Percentiles rank a stretch among this genome's conserved stretches.
Conservation (phyloP, 2,888 invertebrate genomes). For the Rhodophaea formosa region DNA sequence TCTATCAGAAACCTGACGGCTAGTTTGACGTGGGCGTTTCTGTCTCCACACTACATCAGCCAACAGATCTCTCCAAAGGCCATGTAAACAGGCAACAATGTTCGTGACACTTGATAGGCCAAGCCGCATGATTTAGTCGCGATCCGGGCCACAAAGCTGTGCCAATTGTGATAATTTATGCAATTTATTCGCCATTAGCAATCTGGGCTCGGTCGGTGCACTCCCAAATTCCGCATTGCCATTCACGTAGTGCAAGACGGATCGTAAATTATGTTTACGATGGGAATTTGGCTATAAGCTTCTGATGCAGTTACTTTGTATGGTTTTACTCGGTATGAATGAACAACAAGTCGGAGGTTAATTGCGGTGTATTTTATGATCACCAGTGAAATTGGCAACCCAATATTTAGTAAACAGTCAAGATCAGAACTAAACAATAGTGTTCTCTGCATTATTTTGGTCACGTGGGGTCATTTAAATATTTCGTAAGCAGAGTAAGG, state of each 20-base stretch:
- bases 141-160: constrained; percentile 9
- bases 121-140: constrained; percentile 21
- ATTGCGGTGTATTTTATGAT: background rate
- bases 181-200: constrained; percentile 19
- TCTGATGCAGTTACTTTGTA: background rate
- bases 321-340: background rate
- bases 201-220: constrained; percentile 18
- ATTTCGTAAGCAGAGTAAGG: too few species aligned
- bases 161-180: constrained; percentile 20
- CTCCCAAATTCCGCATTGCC: constrained; percentile 12
- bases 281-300: constrained; percentile 2
- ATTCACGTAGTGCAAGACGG: constrained; percentile 8
- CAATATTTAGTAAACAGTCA: too few species aligned
- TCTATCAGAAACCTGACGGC: too few species aligned
- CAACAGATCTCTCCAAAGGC: background rate
- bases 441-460: background rate
- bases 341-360: background rate
- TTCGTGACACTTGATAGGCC: constrained; percentile 22
- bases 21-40: too few species aligned
- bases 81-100: constrained; percentile 6
- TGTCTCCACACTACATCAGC: background rate
- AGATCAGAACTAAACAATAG: background rate
- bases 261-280: constrained; percentile 8
- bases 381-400: too few species aligned
- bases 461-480: too few species aligned